Base-by-base conservation (phyloP, 2,888 invertebrate genomes). In the Cephus nigrinus region DNA sequence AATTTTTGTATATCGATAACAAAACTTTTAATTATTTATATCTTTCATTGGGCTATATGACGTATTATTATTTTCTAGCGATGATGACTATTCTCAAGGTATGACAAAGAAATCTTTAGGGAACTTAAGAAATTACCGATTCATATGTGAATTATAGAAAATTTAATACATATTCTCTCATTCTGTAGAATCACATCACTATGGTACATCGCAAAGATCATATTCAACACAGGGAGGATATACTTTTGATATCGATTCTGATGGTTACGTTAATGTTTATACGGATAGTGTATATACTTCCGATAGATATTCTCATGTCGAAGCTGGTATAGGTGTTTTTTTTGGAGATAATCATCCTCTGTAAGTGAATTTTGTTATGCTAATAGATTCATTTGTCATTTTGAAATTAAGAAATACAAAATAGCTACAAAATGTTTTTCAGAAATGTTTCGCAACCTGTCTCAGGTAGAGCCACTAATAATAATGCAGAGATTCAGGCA, bases 401-500 rank as follows among this genome's bases (percentile, higher is more conserved):
- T 55, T 55, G 2, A 23, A 55, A 23, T 55, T 23, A 55, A 9
- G 9, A 23, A 55, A 23, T 23, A 55, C 5, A 15, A 71, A 71
- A 71, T 71, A 71, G 4, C 11, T 71, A n/a, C 30, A n/a, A 32
- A 32, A 30, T 33, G 23, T 2, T 72, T n/a, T 88, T 89, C 92
- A 94, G 95, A 82, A 98, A 98, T 92, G 92, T 95, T 9, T 95
- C 96, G 23, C 94, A 95, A 87, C 96, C 96, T 3, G 96, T 98
- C 0, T 89, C 92, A 3, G 98, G 98, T 4, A 93, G 96, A 78
- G 95, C 97, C 11, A 99, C 99, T 0, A 99, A 99, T 90, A 99
- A 99, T 91, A 95, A 96, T 86, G 99, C 98, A 12, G 99, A 99
- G 92, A 98, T 99, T 81, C 96, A 98, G 92, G 99, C 97, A 1